Conservation (phyloP, 2,888 invertebrate species). For the Rhamphomyia laevipes region DNA sequence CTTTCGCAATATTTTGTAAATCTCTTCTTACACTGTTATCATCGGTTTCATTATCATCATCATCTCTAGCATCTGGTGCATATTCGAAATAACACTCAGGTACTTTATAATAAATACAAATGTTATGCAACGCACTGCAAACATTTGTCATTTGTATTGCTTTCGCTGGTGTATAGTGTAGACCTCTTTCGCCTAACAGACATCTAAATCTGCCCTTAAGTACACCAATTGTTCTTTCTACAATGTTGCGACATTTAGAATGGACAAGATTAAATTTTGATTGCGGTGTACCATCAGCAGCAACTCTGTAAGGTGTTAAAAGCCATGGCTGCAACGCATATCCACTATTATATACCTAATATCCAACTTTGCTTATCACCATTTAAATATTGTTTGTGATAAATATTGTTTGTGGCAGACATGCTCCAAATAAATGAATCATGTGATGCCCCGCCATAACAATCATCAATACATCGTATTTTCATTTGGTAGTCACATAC, state of each 20-base stretch:
- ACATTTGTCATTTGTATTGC: conserved; percentile 9
- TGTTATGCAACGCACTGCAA: conserved; percentile 7
- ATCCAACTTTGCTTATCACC: neutral
- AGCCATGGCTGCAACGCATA: conserved; percentile 10
- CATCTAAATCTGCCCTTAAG: conserved; percentile 9
- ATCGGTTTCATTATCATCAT: too few species aligned
- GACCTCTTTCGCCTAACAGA: conserved; percentile 1
- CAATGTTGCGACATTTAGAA: conserved; percentile 3
- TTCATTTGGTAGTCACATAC: neutral
- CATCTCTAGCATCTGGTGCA: too few species aligned
- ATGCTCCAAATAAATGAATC: neutral
- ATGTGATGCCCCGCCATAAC: neutral
- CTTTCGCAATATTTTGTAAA: too few species aligned
- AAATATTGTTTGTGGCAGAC: neutral
- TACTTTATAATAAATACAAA: neutral
- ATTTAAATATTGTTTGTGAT: neutral
- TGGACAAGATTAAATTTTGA: conserved; percentile 6
- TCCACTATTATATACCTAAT: conserved; percentile 5
- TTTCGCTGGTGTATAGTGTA: conserved; percentile 8
- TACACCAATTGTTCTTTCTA: conserved; percentile 8
- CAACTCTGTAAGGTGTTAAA: conserved; percentile 7
- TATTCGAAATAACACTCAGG: too few species aligned
- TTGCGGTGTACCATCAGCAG: neutral
- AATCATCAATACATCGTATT: neutral
- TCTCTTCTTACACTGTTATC: too few species aligned